Conservation (phyloP, 2,888 invertebrate genomes). For the Malthinus seriepunctatus region DNA sequence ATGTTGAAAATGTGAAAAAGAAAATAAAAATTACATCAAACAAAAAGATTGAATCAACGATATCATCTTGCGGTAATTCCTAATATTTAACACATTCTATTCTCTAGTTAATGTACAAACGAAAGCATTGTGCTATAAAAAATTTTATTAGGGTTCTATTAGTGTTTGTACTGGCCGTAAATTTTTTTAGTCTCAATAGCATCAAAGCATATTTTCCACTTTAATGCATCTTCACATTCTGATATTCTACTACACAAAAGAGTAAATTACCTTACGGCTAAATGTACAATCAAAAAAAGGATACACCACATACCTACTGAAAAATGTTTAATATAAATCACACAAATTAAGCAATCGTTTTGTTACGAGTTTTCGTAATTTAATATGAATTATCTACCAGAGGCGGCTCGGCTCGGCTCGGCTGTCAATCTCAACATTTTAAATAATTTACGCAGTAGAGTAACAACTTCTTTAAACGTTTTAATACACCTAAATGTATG, state of each 20-base stretch:
- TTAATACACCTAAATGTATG: too few species aligned
- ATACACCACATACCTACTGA: too few species aligned
- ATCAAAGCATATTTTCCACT: slow-evolving; percentile 18
- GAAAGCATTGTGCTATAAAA: slow-evolving; percentile 14
- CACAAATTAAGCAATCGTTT: neutral
- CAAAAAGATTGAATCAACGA: too few species aligned
- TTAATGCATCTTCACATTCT: slow-evolving; percentile 9
- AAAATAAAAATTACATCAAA: too few species aligned
- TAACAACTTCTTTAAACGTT: too few species aligned
- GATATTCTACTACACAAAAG: slow-evolving; percentile 16
- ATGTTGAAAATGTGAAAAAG: too few species aligned
- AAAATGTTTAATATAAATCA: too few species aligned
- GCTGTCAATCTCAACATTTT: too few species aligned
- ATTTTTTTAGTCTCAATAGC: slow-evolving; percentile 22
- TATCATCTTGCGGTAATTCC: neutral
- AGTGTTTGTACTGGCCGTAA: slow-evolving; percentile 17
- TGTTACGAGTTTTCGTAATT: neutral
- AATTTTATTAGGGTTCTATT: slow-evolving; percentile 21
- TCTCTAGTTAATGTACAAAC: slow-evolving; percentile 10
- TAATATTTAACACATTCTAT: slow-evolving; percentile 13
- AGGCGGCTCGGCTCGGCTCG: too few species aligned
- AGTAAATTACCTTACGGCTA: slow-evolving; percentile 14
- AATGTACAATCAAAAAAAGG: slow-evolving; percentile 9
- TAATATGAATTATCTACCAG: too few species aligned
- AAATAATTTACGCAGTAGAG: too few species aligned